phyloP scores from a whole-genome alignment of 2,888 invertebrate genomes.

The Sicus ferrugineus region DNA sequence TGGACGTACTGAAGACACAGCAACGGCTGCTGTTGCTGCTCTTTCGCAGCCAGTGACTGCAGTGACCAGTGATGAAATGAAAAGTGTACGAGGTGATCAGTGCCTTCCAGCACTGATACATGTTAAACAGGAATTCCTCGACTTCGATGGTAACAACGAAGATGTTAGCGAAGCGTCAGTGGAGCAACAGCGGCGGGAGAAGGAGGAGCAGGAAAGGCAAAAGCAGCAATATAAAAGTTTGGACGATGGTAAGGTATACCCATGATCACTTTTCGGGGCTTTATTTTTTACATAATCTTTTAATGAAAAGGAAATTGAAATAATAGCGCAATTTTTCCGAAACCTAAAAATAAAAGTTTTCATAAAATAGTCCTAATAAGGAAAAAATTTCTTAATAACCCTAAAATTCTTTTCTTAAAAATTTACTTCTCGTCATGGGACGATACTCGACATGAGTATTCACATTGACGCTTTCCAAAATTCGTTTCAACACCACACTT shows the following conservation, averaged over 20 bases:
- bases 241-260: not conserved
- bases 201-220: not conserved
- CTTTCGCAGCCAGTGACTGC: not conserved
- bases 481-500: no score
- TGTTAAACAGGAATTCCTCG: conserved; percentile 54
- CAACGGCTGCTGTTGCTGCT: not conserved
- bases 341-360: no score
- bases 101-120: conserved; percentile 47
- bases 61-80: not conserved
- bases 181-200: not conserved
- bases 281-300: no score
- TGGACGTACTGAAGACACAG: not conserved
- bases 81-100: not conserved
- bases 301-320: not conserved
- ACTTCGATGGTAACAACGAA: conserved; percentile 27
- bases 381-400: no score
- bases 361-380: no score
- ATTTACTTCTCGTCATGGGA: no score
- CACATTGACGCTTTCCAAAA: no score
- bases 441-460: no score
- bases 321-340: no score
- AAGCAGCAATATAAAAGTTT: not conserved
- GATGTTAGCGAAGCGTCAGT: conserved; percentile 9
- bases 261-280: no score
- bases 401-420: no score